A percentile compares a stretch with the other conserved stretches of the same genome.
phyloP scores from a whole-genome alignment of 1,140 invertebrate genomes.

The Cyclina sinensis region DNA sequence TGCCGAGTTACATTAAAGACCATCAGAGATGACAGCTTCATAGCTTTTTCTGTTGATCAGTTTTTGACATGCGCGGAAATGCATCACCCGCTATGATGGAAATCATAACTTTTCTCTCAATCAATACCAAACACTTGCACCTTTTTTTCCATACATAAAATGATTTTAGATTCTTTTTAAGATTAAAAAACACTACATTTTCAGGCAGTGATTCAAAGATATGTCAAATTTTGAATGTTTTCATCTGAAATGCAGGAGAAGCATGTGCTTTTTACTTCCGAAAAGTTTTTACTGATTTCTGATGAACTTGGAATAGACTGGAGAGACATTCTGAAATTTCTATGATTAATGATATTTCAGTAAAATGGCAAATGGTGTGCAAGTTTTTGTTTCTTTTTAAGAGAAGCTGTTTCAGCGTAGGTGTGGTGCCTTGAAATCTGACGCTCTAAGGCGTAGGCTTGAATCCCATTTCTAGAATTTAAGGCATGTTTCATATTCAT shows the following conservation, averaged over 20 bases:
- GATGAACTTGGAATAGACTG: too few species aligned
- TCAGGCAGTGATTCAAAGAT: slow-evolving; percentile 7
- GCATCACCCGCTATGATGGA: slow-evolving; percentile 16
- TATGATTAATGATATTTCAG: too few species aligned
- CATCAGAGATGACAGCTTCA: slow-evolving; percentile 2
- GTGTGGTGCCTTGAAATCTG: too few species aligned
- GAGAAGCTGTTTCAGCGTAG: too few species aligned
- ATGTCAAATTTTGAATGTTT: not conserved
- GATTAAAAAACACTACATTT: not conserved
- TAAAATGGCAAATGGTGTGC: too few species aligned
- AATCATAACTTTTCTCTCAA: slow-evolving; percentile 34
- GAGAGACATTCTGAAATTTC: too few species aligned
- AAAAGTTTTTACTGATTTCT: not conserved
- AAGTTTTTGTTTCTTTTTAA: too few species aligned
- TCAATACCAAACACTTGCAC: not conserved
- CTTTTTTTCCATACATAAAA: slow-evolving; percentile 26
- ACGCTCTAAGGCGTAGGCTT: too few species aligned
- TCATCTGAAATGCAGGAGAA: not conserved
- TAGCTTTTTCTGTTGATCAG: not conserved
- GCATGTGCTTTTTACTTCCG: not conserved
- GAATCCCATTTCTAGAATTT: too few species aligned
- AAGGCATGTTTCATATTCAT: too few species aligned
- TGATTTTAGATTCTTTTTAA: slow-evolving; percentile 1
- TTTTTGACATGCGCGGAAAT: slow-evolving; percentile 27
- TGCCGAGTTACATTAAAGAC: slow-evolving; percentile 2